These are phyloP conservation scores for Drosophila ogumai DNA, from an alignment of 1,140 invertebrate genomes.

Conservation along the genomic window DNA sequence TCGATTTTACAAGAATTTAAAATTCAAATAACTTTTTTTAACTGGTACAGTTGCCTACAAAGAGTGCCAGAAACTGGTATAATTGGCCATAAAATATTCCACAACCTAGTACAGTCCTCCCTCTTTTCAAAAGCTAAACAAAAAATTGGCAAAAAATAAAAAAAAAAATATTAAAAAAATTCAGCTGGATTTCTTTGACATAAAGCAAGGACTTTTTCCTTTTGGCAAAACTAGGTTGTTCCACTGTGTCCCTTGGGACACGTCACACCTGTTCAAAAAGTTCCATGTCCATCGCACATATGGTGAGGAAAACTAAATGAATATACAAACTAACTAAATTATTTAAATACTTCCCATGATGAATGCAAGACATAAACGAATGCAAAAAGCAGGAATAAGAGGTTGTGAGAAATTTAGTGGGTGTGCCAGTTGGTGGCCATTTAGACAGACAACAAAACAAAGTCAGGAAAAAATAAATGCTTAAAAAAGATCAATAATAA, in stretches of 20 bases:
- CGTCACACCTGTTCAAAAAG: constrained; percentile 42
- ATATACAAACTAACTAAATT: constrained; percentile 45
- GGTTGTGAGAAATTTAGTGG: constrained; percentile 33
- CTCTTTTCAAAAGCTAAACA: background rate
- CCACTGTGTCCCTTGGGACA: constrained; percentile 15
- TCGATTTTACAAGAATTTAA: background rate
- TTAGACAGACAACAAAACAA: constrained; percentile 23
- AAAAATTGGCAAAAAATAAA: too few relatives aligned
- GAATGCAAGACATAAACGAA: constrained; percentile 4
- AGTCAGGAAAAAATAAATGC: constrained; percentile 36
- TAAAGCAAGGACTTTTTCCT: background rate
- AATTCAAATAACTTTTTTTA: too few relatives aligned
- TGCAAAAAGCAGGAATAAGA: constrained; percentile 8
- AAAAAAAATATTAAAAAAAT: background rate
- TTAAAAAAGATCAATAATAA: constrained; percentile 73
- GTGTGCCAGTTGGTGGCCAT: constrained; percentile 48
- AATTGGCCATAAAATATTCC: constrained; percentile 4
- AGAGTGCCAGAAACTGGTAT: background rate
- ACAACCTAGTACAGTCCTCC: background rate
- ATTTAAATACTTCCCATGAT: constrained; percentile 42
- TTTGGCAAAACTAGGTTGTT: background rate
- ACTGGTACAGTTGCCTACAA: background rate
- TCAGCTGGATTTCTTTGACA: background rate
- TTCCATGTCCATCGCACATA: constrained; percentile 14
- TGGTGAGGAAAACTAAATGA: constrained; percentile 18